Conservation (phyloP, 2,888 invertebrate species). For the Amphimallon solstitiale region DNA sequence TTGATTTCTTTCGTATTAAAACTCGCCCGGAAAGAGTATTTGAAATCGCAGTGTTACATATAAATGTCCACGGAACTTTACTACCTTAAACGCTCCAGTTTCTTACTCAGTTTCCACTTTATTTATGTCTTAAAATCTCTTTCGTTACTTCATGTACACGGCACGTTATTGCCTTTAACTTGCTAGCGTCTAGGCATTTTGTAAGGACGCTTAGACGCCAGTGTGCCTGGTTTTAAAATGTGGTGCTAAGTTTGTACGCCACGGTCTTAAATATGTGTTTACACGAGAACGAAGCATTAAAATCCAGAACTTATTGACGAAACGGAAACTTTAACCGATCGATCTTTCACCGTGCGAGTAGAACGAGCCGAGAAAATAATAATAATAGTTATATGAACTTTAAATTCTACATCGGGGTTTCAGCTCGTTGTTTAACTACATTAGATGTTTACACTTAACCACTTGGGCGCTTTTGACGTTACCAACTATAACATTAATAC, state of each 20-base stretch:
- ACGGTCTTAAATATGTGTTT: conserved; percentile 25
- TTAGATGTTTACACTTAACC: too few relatives aligned
- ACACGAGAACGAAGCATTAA: conserved; percentile 21
- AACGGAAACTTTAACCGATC: conserved; percentile 7
- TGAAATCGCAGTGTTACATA: too few relatives aligned
- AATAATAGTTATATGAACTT: conserved; percentile 10
- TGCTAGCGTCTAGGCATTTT: neutral
- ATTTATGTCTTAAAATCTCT: conserved; percentile 5
- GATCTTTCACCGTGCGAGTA: conserved; percentile 7
- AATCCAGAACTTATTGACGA: conserved; percentile 15
- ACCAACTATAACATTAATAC: too few relatives aligned
- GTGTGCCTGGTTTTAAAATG: conserved; percentile 16
- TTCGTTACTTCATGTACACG: conserved; percentile 1
- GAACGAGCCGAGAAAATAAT: conserved; percentile 11
- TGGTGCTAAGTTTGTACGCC: conserved; percentile 7
- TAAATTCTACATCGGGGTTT: neutral
- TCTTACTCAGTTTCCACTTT: too few relatives aligned
- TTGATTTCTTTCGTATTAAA: too few relatives aligned
- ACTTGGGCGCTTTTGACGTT: too few relatives aligned
- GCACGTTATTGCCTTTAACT: neutral
- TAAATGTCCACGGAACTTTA: too few relatives aligned
- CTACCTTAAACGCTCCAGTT: too few relatives aligned
- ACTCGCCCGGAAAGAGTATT: too few relatives aligned
- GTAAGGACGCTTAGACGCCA: conserved; percentile 16
- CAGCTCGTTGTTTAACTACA: neutral